Percentiles rank a stretch among this genome's conserved stretches.
Evolutionary conservation across 2,888 invertebrate species (phyloP).

Genomic region (Scaptomyza cyrtandrae): DNA sequence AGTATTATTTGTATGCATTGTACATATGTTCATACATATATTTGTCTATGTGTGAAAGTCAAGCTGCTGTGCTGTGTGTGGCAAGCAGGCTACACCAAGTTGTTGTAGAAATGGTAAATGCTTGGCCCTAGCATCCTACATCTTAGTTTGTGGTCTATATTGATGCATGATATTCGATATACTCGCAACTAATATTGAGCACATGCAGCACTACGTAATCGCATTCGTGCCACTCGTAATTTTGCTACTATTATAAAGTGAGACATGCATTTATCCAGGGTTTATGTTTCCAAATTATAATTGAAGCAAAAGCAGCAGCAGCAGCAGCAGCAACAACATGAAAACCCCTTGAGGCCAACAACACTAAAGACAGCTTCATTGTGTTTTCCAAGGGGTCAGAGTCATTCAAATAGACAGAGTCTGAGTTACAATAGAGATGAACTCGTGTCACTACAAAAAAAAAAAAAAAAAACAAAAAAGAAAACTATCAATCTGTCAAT

Average conservation of each 20-base stretch:
- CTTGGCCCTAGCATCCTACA: background rate
- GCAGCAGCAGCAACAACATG: slow-evolving; percentile 17
- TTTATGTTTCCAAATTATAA: slow-evolving; percentile 59
- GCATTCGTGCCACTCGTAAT: slow-evolving; percentile 6
- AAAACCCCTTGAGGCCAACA: slow-evolving; percentile 36
- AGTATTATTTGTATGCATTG: slow-evolving; percentile 14
- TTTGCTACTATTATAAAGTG: slow-evolving; percentile 25
- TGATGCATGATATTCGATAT: slow-evolving; percentile 47
- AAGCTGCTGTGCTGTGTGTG: background rate
- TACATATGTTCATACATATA: background rate
- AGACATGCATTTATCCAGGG: slow-evolving; percentile 35
- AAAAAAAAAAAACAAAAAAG: too few relatives aligned
- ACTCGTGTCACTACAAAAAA: slow-evolving; percentile 13
- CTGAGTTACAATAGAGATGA: slow-evolving; percentile 6
- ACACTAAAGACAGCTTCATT: slow-evolving; percentile 26
- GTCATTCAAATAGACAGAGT: background rate
- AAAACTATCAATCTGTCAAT: too few relatives aligned
- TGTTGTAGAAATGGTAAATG: background rate
- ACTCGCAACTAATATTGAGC: slow-evolving; percentile 16
- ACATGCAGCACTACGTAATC: slow-evolving; percentile 5
- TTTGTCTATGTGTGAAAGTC: slow-evolving; percentile 2
- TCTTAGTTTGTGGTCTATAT: slow-evolving; percentile 33
- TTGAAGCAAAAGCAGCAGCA: slow-evolving; percentile 41
- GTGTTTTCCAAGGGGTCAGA: slow-evolving; percentile 20
- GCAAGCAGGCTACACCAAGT: background rate